Conservation (phyloP, 2,113 vertebrate genomes). For the Poecile atricapillus region DNA sequence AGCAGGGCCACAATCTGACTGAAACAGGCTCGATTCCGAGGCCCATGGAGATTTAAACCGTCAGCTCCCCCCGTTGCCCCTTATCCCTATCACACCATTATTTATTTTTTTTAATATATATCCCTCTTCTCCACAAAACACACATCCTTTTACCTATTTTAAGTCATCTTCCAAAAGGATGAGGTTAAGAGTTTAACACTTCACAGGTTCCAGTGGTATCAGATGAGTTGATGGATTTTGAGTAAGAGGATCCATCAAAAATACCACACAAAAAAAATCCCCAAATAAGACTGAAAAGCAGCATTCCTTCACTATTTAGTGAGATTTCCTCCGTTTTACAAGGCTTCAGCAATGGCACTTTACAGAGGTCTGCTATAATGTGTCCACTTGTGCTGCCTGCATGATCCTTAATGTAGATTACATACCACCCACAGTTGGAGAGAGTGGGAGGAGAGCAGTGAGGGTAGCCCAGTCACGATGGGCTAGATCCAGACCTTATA, state of each 20-base stretch:
- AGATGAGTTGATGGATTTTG: constrained; percentile 68
- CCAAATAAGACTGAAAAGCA: not conserved
- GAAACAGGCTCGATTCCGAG: constrained; percentile 84
- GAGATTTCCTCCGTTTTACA: not conserved
- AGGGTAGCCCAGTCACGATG: not conserved
- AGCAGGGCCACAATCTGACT: constrained; percentile 84
- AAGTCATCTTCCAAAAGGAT: constrained; percentile 60
- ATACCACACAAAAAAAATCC: not conserved
- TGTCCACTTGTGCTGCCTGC: not conserved
- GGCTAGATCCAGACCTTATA: not conserved
- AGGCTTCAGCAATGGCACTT: not conserved
- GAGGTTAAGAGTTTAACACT: constrained; percentile 77
- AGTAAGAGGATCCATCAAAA: constrained; percentile 11
- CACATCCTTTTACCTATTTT: constrained; percentile 72
- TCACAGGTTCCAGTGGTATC: constrained; percentile 75
- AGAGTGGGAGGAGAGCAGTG: not conserved
- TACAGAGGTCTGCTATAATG: not conserved
- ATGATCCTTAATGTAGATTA: not conserved
- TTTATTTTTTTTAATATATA: constrained; percentile 41
- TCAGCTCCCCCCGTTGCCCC: not conserved
- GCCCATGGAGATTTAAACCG: constrained; percentile 81
- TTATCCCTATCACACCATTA: constrained; percentile 39
- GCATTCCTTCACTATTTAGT: not conserved
- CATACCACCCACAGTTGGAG: not conserved
- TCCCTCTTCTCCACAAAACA: constrained; percentile 53